These are phyloP conservation scores for Plecotus auritus DNA, from an alignment of 2,113 vertebrate species.

Conservation along the genomic window DNA sequence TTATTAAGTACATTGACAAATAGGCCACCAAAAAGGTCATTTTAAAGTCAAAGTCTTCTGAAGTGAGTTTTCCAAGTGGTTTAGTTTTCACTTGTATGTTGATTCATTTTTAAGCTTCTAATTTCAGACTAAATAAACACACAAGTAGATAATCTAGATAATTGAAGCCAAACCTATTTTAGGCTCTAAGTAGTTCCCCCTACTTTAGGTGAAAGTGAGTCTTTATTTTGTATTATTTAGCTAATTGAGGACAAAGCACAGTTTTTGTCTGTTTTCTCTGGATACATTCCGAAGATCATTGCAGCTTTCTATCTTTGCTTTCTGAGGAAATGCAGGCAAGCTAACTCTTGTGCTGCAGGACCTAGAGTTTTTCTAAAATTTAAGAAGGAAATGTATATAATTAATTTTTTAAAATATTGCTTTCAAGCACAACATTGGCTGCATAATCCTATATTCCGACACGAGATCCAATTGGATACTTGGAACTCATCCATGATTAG, in stretches of 20 bases:
- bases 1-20: conserved; percentile 34
- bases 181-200: conserved; percentile 55
- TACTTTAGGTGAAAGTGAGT: conserved; percentile 60
- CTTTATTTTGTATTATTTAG: conserved; percentile 68
- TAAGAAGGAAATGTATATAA: background rate
- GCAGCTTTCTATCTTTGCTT: conserved; percentile 24
- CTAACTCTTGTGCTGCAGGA: background rate
- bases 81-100: conserved; percentile 43
- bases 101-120: conserved; percentile 67
- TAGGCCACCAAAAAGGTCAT: background rate
- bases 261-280: conserved; percentile 45
- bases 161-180: conserved; percentile 69
- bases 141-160: conserved; percentile 70
- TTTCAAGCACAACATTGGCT: conserved; percentile 17
- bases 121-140: conserved; percentile 67
- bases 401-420: background rate
- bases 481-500: conserved; percentile 13
- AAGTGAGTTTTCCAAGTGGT: conserved; percentile 54
- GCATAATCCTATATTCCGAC: conserved; percentile 20
- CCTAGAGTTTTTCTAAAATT: background rate
- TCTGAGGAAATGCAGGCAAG: background rate
- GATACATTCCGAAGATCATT: conserved; percentile 43
- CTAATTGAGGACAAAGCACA: conserved; percentile 59
- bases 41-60: conserved; percentile 45
- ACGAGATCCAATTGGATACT: background rate